Conservation (phyloP, 2,888 invertebrate species). For the Chalcis sispes region DNA sequence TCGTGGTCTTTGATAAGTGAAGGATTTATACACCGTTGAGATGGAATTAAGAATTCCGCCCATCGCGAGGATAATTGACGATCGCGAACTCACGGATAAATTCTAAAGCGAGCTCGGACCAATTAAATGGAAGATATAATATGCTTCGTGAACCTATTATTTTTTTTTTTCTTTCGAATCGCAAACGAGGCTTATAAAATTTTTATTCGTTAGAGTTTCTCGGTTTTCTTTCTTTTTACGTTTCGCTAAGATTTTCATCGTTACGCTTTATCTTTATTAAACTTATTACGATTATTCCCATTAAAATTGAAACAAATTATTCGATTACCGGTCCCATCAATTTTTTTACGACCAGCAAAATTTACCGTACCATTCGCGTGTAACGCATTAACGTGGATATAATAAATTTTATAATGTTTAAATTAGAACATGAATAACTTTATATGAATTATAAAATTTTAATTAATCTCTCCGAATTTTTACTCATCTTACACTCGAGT, state of each 20-base stretch:
- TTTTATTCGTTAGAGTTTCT: slow-evolving; percentile 15
- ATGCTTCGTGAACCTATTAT: neutral
- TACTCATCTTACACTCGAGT: too few relatives aligned
- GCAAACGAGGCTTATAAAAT: neutral
- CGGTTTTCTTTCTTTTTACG: neutral
- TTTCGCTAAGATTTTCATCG: slow-evolving; percentile 1
- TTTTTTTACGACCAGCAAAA: slow-evolving; percentile 10
- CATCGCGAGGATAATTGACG: slow-evolving; percentile 6
- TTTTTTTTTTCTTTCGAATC: neutral
- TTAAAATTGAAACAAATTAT: slow-evolving; percentile 39
- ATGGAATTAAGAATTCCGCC: slow-evolving; percentile 23
- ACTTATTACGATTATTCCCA: slow-evolving; percentile 17
- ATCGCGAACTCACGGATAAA: slow-evolving; percentile 5
- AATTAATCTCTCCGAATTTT: too few relatives aligned
- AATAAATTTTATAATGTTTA: too few relatives aligned
- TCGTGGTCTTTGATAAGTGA: neutral
- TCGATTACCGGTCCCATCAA: slow-evolving; percentile 36
- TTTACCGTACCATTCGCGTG: slow-evolving; percentile 11
- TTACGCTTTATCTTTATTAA: slow-evolving; percentile 24
- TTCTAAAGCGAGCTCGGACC: neutral
- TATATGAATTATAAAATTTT: too few relatives aligned
- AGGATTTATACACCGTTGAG: slow-evolving; percentile 15
- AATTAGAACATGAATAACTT: too few relatives aligned
- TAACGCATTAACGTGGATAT: neutral
- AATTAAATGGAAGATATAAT: slow-evolving; percentile 19